These are phyloP conservation scores for Cyprinella venusta DNA, from an alignment of 2,797 vertebrate species.

Conservation along the genomic window DNA sequence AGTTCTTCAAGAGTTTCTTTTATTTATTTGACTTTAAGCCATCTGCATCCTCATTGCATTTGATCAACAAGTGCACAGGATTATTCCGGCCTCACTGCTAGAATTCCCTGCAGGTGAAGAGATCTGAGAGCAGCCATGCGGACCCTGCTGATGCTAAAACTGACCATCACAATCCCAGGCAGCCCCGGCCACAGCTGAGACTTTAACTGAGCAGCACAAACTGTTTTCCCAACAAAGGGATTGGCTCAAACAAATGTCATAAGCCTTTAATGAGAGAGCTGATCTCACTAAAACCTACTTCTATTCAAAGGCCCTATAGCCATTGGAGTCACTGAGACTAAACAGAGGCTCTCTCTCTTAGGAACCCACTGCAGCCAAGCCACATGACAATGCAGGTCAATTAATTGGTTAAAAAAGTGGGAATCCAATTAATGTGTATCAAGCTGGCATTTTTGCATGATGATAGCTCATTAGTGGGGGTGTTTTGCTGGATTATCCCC, in stretches of 20 bases:
- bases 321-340: constrained; percentile 84
- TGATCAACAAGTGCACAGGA: constrained; percentile 77
- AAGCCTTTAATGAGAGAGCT: constrained; percentile 96
- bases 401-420: constrained; percentile 89
- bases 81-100: constrained; percentile 74
- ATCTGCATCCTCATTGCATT: constrained; percentile 66
- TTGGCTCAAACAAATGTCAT: constrained; percentile 91
- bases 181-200: constrained; percentile 87
- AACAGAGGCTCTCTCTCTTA: constrained; percentile 74
- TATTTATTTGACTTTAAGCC: constrained; percentile 50
- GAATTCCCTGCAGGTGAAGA: constrained; percentile 73
- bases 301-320: constrained; percentile 82
- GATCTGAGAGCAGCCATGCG: constrained; percentile 69
- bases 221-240: constrained; percentile 90
- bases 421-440: constrained; percentile 95
- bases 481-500: constrained; percentile 77
- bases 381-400: constrained; percentile 87
- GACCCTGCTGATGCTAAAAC: constrained; percentile 88
- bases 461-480: constrained; percentile 87
- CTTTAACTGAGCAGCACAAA: constrained; percentile 91
- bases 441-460: constrained; percentile 91
- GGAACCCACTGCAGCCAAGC: constrained; percentile 78
- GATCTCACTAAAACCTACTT: constrained; percentile 87
- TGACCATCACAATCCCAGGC: constrained; percentile 82
- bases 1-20: constrained; percentile 58